Conservation (phyloP, 2,113 vertebrate species). For the Sisor rabdophorus region DNA sequence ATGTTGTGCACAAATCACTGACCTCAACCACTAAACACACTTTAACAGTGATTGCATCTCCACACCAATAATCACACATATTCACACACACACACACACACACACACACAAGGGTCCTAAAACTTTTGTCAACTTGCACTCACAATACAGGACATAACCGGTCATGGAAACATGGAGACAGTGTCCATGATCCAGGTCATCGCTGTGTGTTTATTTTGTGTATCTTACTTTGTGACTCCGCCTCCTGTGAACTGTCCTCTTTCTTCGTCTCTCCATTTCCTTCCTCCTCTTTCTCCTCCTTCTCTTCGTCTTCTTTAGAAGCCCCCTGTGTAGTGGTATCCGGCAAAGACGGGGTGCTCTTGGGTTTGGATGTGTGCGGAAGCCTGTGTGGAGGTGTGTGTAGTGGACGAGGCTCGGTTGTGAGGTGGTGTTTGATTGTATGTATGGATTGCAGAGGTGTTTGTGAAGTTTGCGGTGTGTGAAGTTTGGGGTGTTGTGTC, state of each 20-base stretch:
- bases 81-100: no score
- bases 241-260: conserved; percentile 57
- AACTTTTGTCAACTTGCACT: no score
- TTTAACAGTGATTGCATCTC: no score
- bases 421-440: background rate
- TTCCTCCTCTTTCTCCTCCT: background rate
- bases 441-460: no score
- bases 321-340: background rate
- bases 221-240: conserved; percentile 43
- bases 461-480: background rate
- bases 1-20: no score
- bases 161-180: no score
- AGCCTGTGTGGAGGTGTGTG: background rate
- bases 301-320: conserved; percentile 41
- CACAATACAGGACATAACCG: no score
- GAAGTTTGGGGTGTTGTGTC: background rate
- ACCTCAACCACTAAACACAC: no score
- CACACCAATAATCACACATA: no score
- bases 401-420: background rate
- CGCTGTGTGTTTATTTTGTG: no score
- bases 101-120: no score
- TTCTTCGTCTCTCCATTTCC: background rate
- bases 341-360: background rate
- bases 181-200: no score
- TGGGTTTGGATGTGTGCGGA: background rate